These are phyloP conservation scores for Stratiomys singularior DNA, from an alignment of 2,888 invertebrate species.

Conservation along the genomic window DNA sequence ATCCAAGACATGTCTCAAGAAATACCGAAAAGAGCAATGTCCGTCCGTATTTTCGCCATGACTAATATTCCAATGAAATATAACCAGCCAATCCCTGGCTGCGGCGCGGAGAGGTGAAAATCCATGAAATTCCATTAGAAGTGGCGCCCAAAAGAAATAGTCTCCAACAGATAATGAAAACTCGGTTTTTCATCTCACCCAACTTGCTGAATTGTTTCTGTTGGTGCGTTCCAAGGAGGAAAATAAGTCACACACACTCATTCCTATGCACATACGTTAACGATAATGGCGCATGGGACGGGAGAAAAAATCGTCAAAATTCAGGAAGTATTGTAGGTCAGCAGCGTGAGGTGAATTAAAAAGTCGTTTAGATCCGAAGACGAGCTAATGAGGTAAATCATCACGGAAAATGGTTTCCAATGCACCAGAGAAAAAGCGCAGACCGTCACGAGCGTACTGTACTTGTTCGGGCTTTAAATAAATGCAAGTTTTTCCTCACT, in stretches of 20 bases:
- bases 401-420: background rate
- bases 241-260: too few species aligned
- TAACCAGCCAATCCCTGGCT: too few species aligned
- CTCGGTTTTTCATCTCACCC: too few species aligned
- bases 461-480: background rate
- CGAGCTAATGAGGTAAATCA: slow-evolving; percentile 14
- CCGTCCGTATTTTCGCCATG: background rate
- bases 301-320: slow-evolving; percentile 9
- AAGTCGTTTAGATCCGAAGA: slow-evolving; percentile 24
- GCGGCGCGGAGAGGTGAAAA: too few species aligned
- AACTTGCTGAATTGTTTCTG: too few species aligned
- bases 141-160: too few species aligned
- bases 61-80: background rate
- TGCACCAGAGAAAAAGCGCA: too few species aligned
- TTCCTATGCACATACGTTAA: too few species aligned
- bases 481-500: slow-evolving; percentile 10
- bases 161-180: too few species aligned
- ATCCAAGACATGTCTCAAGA: background rate
- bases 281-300: too few species aligned
- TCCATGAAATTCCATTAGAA: too few species aligned
- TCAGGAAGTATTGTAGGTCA: slow-evolving; percentile 44
- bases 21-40: slow-evolving; percentile 32
- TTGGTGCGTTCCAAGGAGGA: too few species aligned
- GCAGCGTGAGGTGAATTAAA: slow-evolving; percentile 42
- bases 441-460: background rate